Conservation (phyloP, 2,888 invertebrate species). For the Escarpia spicata region DNA sequence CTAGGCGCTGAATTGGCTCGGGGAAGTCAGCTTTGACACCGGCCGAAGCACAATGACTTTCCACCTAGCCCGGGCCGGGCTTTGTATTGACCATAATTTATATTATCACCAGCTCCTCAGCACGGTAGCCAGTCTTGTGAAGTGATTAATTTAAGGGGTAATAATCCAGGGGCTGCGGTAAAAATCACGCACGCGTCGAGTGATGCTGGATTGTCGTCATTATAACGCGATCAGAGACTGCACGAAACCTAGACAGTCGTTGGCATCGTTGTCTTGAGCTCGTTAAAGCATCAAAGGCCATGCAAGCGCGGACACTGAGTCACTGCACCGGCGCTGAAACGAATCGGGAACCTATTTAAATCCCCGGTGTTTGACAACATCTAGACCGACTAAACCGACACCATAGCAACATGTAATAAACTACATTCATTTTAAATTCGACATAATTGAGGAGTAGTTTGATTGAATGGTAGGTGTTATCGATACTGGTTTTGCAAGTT, state of each 20-base stretch:
- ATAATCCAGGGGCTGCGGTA: neutral
- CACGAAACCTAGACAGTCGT: neutral
- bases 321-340: neutral
- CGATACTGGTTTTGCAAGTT: too few species aligned
- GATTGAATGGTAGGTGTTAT: too few species aligned
- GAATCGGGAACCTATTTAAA: neutral
- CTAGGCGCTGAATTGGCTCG: neutral
- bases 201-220: slow-evolving; percentile 4
- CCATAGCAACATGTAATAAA: too few species aligned
- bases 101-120: neutral
- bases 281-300: neutral
- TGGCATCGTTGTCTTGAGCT: neutral
- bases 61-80: neutral
- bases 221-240: neutral
- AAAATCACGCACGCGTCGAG: neutral
- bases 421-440: too few species aligned
- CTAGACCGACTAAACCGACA: too few species aligned
- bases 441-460: too few species aligned
- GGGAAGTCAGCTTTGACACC: neutral
- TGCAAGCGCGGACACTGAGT: neutral
- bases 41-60: neutral
- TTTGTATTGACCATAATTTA: neutral
- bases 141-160: slow-evolving; percentile 11
- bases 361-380: neutral
- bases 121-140: neutral